Percentiles rank a stretch among this genome's conserved stretches.
Evolutionary conservation across 2,113 vertebrate species (phyloP).

Genomic region (Choloepus hoffmanni): DNA sequence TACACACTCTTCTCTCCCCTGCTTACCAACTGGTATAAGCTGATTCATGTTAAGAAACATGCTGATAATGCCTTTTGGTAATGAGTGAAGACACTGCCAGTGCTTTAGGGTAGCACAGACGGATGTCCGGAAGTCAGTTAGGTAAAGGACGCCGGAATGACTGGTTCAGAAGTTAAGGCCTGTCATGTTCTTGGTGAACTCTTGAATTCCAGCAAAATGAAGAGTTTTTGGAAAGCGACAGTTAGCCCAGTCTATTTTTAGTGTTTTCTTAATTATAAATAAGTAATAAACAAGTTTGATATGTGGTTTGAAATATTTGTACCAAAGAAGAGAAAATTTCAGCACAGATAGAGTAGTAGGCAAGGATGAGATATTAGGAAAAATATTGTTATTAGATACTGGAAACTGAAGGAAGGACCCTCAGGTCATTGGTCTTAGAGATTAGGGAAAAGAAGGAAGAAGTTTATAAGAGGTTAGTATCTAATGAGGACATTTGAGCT

Average conservation of each 20-base stretch:
- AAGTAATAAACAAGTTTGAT: conserved; percentile 31
- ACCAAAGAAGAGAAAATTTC: conserved; percentile 35
- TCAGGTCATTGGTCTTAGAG: not conserved
- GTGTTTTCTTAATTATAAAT: conserved; percentile 46
- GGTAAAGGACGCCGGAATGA: not conserved
- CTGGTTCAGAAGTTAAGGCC: conserved; percentile 20
- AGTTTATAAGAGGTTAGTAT: not conserved
- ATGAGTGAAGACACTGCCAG: too few species aligned
- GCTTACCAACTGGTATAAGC: not conserved
- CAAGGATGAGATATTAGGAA: not conserved
- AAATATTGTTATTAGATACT: not conserved
- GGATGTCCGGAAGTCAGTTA: too few species aligned
- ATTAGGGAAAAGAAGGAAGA: not conserved
- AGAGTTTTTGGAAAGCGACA: not conserved
- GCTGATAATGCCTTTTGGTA: not conserved
- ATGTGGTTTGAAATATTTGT: conserved; percentile 44
- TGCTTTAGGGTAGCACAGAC: too few species aligned
- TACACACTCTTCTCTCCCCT: not conserved
- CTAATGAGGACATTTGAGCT: not conserved
- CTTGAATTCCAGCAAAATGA: conserved; percentile 46
- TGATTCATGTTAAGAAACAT: not conserved
- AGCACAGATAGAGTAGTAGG: not conserved
- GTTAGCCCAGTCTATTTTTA: not conserved
- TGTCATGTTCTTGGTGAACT: not conserved
- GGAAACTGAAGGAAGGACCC: not conserved